phyloP scores from a whole-genome alignment of 2,113 vertebrate genomes.

The Trematomus loennbergii region DNA sequence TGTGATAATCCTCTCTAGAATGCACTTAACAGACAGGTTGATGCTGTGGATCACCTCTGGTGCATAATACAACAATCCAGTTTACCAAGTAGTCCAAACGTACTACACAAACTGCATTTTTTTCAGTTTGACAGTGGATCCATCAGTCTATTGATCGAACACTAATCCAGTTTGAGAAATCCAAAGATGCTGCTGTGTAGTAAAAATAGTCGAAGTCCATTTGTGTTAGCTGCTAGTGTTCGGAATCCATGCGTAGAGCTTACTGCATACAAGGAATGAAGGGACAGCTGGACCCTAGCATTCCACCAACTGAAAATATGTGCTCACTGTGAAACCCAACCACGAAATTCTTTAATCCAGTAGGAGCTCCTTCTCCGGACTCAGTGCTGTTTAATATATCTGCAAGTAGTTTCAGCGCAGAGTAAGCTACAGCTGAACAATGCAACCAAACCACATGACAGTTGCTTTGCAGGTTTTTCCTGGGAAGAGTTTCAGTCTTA shows the following conservation, averaged over 20 bases:
- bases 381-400: background rate
- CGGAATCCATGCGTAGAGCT: background rate
- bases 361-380: constrained; percentile 1
- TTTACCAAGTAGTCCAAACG: background rate
- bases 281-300: constrained; percentile 42
- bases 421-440: background rate
- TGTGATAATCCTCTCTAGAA: constrained; percentile 49
- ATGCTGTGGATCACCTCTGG: background rate
- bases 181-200: background rate
- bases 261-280: constrained; percentile 27
- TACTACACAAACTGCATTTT: too few species aligned
- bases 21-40: constrained; percentile 15
- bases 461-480: background rate
- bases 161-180: constrained; percentile 26
- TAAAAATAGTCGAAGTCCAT: constrained; percentile 6
- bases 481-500: background rate
- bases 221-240: constrained; percentile 25
- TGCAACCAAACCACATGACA: background rate
- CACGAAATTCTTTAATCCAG: constrained; percentile 19
- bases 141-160: background rate
- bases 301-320: constrained; percentile 45
- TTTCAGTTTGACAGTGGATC: too few species aligned
- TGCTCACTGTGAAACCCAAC: constrained; percentile 48
- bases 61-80: constrained; percentile 8
- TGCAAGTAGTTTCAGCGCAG: background rate